Percentiles rank a stretch among this genome's conserved stretches.
Evolutionary conservation across 2,888 invertebrate species (phyloP).

Genomic region (Ennomos quercinarius): DNA sequence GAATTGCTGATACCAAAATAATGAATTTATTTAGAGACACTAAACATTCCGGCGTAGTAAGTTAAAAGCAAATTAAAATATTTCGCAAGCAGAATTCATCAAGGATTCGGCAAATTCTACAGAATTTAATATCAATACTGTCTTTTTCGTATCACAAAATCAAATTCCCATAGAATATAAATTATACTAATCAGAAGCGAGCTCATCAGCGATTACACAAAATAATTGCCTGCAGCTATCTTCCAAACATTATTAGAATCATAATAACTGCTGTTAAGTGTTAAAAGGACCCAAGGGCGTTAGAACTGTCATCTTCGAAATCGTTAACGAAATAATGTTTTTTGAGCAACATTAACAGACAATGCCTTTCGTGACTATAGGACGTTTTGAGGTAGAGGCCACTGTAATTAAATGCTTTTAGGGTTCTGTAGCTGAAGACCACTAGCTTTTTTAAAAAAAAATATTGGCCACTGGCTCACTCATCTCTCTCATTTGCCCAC

Average conservation of each 20-base stretch:
- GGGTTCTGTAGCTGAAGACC: slow-evolving; percentile 24
- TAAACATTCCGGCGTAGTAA: too few species aligned
- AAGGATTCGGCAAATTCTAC: too few species aligned
- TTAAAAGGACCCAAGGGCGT: slow-evolving; percentile 32
- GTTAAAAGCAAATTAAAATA: too few species aligned
- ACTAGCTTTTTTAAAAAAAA: too few species aligned
- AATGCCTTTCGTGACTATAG: slow-evolving; percentile 29
- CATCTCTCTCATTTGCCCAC: too few species aligned
- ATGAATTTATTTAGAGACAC: too few species aligned
- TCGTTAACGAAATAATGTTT: slow-evolving; percentile 32
- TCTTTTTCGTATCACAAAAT: too few species aligned
- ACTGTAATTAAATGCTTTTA: slow-evolving; percentile 32
- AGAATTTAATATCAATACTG: too few species aligned
- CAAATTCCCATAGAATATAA: not conserved
- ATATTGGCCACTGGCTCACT: too few species aligned
- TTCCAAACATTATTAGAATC: slow-evolving; percentile 25
- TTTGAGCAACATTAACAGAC: slow-evolving; percentile 34
- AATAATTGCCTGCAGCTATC: slow-evolving; percentile 22
- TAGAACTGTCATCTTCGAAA: slow-evolving; percentile 20
- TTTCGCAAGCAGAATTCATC: too few species aligned
- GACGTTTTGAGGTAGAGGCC: slow-evolving; percentile 43
- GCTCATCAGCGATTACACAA: slow-evolving; percentile 19
- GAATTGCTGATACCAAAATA: too few species aligned
- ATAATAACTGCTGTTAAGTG: slow-evolving; percentile 21
- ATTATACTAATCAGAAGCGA: slow-evolving; percentile 4